Percentiles rank a stretch among this genome's conserved stretches.
phyloP scores from a whole-genome alignment of 2,113 vertebrate genomes.

The Campylomormyrus tamandua region DNA sequence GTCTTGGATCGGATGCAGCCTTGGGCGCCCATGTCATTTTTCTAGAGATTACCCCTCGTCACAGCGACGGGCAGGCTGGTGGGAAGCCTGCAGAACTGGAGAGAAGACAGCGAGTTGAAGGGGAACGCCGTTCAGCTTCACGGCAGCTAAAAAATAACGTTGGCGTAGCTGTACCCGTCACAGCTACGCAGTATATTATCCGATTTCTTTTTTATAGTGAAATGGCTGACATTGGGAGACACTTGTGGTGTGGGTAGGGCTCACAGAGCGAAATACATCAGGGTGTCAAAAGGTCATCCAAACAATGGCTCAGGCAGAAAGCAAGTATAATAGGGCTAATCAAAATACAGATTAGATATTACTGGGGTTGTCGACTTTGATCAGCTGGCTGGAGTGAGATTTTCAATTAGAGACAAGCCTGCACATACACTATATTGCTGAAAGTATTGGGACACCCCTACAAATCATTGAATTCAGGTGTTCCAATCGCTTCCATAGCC shows the following conservation, averaged over 20 bases:
- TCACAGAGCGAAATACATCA: not conserved
- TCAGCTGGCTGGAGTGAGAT: not conserved
- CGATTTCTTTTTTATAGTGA: not conserved
- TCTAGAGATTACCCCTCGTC: not conserved
- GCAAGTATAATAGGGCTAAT: not conserved
- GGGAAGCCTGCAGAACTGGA: not conserved
- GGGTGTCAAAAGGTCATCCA: not conserved
- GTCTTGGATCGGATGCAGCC: not conserved
- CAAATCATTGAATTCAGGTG: no score
- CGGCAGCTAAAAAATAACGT: not conserved
- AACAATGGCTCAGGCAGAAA: not conserved
- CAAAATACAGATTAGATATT: not conserved
- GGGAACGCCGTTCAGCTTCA: not conserved
- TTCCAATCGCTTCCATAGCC: no score
- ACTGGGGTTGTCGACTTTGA: not conserved
- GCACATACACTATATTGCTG: not conserved
- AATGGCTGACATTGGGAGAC: not conserved
- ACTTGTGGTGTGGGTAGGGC: not conserved
- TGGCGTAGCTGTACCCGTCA: not conserved
- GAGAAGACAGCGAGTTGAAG: not conserved
- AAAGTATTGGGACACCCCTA: no score
- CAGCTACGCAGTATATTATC: not conserved
- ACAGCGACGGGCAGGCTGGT: not conserved
- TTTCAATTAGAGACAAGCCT: not conserved
- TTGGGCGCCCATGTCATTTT: not conserved